A percentile compares a stretch with the other conserved stretches of the same genome.
phyloP scores from a whole-genome alignment of 2,888 invertebrate species.

The Ormyrus rosae region DNA sequence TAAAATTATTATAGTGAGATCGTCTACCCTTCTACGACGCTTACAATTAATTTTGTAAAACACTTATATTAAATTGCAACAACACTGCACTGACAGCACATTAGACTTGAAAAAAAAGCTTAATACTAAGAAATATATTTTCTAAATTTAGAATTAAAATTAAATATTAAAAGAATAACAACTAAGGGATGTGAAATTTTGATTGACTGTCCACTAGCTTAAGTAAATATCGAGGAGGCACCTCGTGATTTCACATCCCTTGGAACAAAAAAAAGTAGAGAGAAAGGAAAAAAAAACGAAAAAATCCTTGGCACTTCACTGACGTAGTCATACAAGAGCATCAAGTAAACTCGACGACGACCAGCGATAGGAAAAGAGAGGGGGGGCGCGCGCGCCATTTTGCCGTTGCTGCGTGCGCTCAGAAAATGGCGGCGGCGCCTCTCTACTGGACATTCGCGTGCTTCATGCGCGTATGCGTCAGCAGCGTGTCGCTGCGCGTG shows the following conservation, averaged over 20 bases:
- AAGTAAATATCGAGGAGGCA: neutral
- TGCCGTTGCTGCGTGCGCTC: constrained; percentile 21
- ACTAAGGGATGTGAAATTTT: constrained; percentile 42
- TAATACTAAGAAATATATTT: too few species aligned
- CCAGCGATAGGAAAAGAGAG: constrained; percentile 38
- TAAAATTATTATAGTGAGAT: constrained; percentile 6
- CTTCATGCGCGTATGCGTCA: constrained; percentile 79
- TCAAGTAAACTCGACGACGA: constrained; percentile 53
- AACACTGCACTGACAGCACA: constrained; percentile 12
- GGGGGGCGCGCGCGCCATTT: constrained; percentile 31
- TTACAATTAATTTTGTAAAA: constrained; percentile 5
- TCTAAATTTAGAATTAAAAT: constrained; percentile 4
- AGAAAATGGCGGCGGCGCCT: constrained; percentile 43
- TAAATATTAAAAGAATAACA: constrained; percentile 27
- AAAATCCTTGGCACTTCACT: constrained; percentile 16
- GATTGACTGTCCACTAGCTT: neutral
- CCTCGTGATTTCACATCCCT: constrained; percentile 7
- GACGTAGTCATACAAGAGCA: constrained; percentile 21
- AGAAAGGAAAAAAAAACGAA: constrained; percentile 11
- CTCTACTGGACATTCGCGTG: constrained; percentile 70
- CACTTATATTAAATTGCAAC: neutral
- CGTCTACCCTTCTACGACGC: neutral
- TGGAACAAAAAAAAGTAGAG: constrained; percentile 11
- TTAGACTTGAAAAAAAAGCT: constrained; percentile 15
- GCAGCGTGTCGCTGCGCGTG: constrained; percentile 79